Percentiles rank a stretch among this genome's conserved stretches.
Evolutionary conservation across 2,113 vertebrate genomes (phyloP).

Genomic region (Cepphus grylle): DNA sequence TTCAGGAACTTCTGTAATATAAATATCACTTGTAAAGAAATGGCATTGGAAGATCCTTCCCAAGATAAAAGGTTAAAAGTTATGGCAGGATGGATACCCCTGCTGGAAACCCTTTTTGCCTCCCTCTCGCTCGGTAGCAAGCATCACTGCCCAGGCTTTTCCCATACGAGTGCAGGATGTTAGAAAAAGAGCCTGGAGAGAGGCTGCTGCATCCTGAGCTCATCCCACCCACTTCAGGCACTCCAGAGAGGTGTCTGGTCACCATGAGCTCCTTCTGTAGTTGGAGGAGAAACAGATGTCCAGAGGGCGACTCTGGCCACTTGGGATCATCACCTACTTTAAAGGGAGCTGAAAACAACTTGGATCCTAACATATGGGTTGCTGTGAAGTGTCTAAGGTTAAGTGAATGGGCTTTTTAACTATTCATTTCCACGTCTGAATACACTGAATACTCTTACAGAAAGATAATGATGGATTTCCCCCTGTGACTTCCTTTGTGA

Average conservation of each 20-base stretch:
- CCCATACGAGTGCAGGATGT: background rate
- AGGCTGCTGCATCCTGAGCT: background rate
- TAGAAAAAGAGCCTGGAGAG: background rate
- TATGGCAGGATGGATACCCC: background rate
- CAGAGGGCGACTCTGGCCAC: background rate
- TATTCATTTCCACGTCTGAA: background rate
- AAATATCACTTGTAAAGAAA: background rate
- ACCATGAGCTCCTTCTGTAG: background rate
- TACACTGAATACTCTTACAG: background rate
- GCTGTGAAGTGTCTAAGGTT: background rate
- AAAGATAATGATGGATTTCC: background rate
- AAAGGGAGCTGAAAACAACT: background rate
- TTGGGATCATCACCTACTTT: slow-evolving; percentile 1
- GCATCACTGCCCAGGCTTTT: background rate
- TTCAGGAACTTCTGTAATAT: background rate
- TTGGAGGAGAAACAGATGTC: background rate
- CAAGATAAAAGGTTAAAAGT: background rate
- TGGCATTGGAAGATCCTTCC: background rate
- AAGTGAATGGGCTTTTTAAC: background rate
- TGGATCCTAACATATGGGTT: background rate
- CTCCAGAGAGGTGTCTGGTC: background rate
- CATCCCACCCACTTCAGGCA: background rate
- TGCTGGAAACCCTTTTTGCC: background rate
- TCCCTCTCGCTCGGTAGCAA: background rate
- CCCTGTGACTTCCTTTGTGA: background rate